Percentiles rank a stretch among this genome's conserved stretches.
Evolutionary conservation across 1,140 invertebrate species (phyloP).

Genomic region (Pogonomyrmex californicus): DNA sequence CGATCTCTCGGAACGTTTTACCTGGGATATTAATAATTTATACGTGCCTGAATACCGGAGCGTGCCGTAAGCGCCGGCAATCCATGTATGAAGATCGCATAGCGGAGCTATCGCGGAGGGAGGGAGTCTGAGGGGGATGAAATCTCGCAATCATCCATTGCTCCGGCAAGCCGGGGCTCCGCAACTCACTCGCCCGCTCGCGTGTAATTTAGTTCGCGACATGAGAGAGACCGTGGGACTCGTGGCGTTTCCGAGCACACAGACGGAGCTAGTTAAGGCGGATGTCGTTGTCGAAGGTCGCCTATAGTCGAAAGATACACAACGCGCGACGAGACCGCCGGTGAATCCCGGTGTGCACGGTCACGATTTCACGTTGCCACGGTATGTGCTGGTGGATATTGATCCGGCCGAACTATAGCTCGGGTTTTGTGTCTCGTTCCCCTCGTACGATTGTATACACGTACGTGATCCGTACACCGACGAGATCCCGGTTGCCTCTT

Average conservation of each 20-base stretch:
- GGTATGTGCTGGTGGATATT: conserved; percentile 57
- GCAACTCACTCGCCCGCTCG: conserved; percentile 11
- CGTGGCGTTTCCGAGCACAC: conserved; percentile 16
- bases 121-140: conserved; percentile 24
- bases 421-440: conserved; percentile 31
- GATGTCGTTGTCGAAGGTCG: conserved; percentile 68
- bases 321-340: background rate
- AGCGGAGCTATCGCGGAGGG: background rate
- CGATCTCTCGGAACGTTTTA: conserved; percentile 7
- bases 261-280: conserved; percentile 30
- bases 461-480: conserved; percentile 54
- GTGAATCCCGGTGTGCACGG: conserved; percentile 58
- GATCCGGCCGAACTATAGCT: conserved; percentile 64
- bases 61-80: background rate
- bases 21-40: conserved; percentile 41
- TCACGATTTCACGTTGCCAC: conserved; percentile 57
- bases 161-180: background rate
- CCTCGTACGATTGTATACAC: conserved; percentile 15
- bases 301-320: conserved; percentile 68
- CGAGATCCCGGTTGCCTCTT: conserved; percentile 38
- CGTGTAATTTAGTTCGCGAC: conserved; percentile 44
- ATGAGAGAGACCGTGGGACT: background rate
- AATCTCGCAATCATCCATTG: conserved; percentile 48
- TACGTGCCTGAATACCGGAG: background rate
- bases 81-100: background rate